phyloP scores from a whole-genome alignment of 2,113 vertebrate genomes.

The Nymphicus hollandicus region DNA sequence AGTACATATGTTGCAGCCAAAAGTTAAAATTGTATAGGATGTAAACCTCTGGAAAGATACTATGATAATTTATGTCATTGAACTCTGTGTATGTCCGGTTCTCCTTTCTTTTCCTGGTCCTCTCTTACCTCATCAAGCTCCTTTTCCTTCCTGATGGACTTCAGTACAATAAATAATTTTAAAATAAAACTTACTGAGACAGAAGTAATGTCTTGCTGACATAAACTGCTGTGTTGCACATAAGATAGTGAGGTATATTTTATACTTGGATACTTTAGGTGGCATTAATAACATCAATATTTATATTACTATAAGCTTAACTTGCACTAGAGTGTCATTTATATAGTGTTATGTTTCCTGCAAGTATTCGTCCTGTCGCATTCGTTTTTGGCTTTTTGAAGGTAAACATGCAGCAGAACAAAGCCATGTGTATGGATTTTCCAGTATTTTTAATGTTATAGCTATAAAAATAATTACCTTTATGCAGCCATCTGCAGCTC shows the following conservation, averaged over 20 bases:
- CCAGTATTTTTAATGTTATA: conserved; percentile 17
- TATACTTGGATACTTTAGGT: background rate
- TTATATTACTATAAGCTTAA: conserved; percentile 35
- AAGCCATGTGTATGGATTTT: background rate
- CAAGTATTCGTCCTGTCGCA: conserved; percentile 36
- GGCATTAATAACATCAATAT: conserved; percentile 39
- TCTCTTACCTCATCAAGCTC: background rate
- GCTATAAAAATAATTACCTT: conserved; percentile 46
- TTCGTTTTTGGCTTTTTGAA: conserved; percentile 23
- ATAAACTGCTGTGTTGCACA: background rate
- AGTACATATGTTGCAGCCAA: background rate
- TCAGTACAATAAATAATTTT: background rate
- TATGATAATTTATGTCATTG: background rate
- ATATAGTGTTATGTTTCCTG: conserved; percentile 25
- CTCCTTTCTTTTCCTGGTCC: background rate
- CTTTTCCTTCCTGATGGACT: background rate
- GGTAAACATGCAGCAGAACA: background rate
- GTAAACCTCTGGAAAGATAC: background rate
- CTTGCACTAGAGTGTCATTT: conserved; percentile 1
- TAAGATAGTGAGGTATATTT: background rate
- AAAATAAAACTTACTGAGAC: background rate
- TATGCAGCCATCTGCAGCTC: background rate
- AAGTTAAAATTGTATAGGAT: background rate
- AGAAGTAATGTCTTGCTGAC: background rate
- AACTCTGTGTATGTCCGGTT: rapidly evolving